phyloP scores from a whole-genome alignment of 2,888 invertebrate genomes.

The Megalurothrips usitatus region DNA sequence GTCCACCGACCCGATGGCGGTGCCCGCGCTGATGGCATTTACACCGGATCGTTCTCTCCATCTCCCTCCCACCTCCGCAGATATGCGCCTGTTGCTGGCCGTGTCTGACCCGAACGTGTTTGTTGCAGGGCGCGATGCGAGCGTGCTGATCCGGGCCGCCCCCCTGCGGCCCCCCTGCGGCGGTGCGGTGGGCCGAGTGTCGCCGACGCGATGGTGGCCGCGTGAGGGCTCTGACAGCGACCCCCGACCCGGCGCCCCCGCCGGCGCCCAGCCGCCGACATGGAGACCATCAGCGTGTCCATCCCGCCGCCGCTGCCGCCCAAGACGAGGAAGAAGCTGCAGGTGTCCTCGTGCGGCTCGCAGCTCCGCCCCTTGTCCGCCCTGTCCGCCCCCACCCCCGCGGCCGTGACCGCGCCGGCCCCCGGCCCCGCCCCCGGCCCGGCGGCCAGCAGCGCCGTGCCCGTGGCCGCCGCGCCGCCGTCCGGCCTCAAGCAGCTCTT shows the following conservation, averaged over 20 bases:
- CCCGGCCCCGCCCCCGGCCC: conserved; percentile 38
- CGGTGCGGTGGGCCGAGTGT: too few species aligned
- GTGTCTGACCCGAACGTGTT: too few species aligned
- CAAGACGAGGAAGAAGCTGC: conserved; percentile 50
- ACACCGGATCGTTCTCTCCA: too few species aligned
- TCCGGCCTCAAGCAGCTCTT: conserved; percentile 45
- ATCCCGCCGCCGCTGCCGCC: conserved; percentile 56
- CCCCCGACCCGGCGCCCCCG: not conserved
- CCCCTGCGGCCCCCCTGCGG: too few species aligned
- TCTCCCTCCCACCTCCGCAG: too few species aligned
- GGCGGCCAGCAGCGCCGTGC: conserved; percentile 40
- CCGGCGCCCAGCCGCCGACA: not conserved
- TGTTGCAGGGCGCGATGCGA: not conserved
- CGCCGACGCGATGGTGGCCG: too few species aligned
- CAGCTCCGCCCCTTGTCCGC: conserved; percentile 31
- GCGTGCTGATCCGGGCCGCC: not conserved
- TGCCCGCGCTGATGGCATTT: too few species aligned
- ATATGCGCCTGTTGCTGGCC: too few species aligned
- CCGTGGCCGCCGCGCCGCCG: conserved; percentile 41
- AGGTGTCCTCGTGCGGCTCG: conserved; percentile 37
- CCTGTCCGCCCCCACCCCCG: conserved; percentile 30
- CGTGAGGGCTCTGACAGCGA: not conserved
- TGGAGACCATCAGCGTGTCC: conserved; percentile 17
- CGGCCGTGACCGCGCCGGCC: conserved; percentile 27
- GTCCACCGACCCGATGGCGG: too few species aligned